Evolutionary conservation across 2,888 invertebrate species (phyloP), one percentile per base, ranked within the genome.

Genomic region (Coelinius sp.): DNA sequence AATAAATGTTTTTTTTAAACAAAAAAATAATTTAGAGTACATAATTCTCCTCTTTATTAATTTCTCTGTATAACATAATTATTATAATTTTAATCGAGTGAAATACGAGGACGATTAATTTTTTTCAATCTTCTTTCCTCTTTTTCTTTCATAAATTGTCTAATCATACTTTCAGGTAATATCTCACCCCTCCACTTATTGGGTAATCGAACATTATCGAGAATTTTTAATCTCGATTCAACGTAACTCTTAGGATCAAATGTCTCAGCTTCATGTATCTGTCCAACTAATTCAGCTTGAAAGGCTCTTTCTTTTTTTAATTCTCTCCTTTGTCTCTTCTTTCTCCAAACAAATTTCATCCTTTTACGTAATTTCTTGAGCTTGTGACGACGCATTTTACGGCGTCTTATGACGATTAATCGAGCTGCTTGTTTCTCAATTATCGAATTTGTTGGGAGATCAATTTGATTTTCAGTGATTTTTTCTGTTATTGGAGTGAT

Each of bases 361-460:
- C 90, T 92, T 84, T 94, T 95, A 76, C 94, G 90, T 68, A 95
- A 88, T 87, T 97, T 97, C 85, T 88, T 93, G 56, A 94, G 88
- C 85, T 96, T 94, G 83, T 97, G 97, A 80, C 93, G 95, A 86
- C 93, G 95, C 95, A 97, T 96, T 88, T 96, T 97, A 68, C 92
- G 91, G 64, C 92, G 89, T 63, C 96, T 90, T 38, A 96, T 95
- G 0, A 94, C 92, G 76, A 96, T 93, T 71, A 96, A 87, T 66
- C 94, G 89, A 0, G 90, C 91, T 0, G 95, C 95, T 81, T 92
- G 91, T 82, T 93, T 94, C 82, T 93, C 92, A 63, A 90, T 89
- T 14, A 86, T 82, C 67, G 87, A 85, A 0, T 83, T 75, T 0
- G 89, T 81, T 0, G 91, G 91, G 52, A 90, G 79, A 27, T 90